Evolutionary conservation across 2,113 vertebrate species (phyloP).

Genomic region (Cyprinodon variegatus): DNA sequence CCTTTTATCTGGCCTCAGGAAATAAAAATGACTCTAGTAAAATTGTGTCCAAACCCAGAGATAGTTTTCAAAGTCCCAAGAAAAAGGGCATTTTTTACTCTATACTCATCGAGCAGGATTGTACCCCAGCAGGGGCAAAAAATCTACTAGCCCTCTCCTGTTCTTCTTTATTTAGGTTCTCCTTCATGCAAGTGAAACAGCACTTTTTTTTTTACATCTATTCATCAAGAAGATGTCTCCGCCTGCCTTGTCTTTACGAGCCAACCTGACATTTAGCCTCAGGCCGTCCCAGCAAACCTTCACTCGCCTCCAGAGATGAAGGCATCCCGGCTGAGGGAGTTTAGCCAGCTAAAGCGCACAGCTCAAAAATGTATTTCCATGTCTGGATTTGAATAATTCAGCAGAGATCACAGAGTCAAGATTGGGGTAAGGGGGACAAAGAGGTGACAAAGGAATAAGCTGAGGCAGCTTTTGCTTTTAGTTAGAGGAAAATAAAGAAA

Average conservation of each 20-base stretch:
- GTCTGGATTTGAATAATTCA: slow-evolving; percentile 80
- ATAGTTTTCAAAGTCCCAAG: too few species aligned
- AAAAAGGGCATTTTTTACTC: background rate
- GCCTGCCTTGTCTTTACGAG: slow-evolving; percentile 54
- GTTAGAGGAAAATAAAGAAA: slow-evolving; percentile 31
- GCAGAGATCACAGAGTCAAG: slow-evolving; percentile 39
- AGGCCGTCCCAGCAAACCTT: slow-evolving; percentile 61
- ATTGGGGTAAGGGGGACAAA: slow-evolving; percentile 54
- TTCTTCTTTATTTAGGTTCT: slow-evolving; percentile 5
- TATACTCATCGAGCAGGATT: background rate
- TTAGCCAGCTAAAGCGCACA: slow-evolving; percentile 78
- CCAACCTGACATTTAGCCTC: slow-evolving; percentile 78
- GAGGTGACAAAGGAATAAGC: slow-evolving; percentile 44
- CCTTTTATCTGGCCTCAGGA: too few species aligned
- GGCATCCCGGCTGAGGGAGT: slow-evolving; percentile 61
- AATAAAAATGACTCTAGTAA: too few species aligned
- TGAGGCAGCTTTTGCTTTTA: slow-evolving; percentile 10
- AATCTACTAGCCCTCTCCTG: background rate
- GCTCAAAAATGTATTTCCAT: slow-evolving; percentile 80
- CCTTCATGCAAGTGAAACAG: slow-evolving; percentile 25
- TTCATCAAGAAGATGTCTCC: slow-evolving; percentile 69
- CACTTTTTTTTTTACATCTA: slow-evolving; percentile 54
- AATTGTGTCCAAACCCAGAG: too few species aligned
- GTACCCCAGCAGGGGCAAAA: background rate
- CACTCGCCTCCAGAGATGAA: slow-evolving; percentile 66